Evolutionary conservation across 2,888 invertebrate species (phyloP).

Genomic region (Lysandra bellargus): DNA sequence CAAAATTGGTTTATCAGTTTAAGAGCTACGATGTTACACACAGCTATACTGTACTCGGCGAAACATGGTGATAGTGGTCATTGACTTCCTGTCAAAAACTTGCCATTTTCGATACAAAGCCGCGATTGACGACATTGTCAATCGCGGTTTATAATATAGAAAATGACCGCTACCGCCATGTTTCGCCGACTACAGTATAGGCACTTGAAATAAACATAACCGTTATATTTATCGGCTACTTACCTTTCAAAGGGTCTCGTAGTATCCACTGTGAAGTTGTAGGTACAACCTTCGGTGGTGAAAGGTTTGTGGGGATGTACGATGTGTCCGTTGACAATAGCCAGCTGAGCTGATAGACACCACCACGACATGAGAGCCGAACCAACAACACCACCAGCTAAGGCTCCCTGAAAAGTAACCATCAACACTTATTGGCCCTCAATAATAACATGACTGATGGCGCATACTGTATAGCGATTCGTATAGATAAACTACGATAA

Average conservation of each 20-base stretch:
- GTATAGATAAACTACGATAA: no score
- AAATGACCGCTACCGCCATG: no score
- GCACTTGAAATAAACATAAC: neutral
- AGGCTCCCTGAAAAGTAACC: conserved; percentile 71
- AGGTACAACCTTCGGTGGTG: conserved; percentile 82
- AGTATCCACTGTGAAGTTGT: conserved; percentile 75
- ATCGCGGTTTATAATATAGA: no score
- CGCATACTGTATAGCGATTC: no score
- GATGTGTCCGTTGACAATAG: conserved; percentile 82
- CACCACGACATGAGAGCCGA: conserved; percentile 81
- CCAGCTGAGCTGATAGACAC: conserved; percentile 82
- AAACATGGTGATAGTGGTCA: no score
- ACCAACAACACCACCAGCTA: conserved; percentile 81
- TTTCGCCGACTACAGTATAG: no score
- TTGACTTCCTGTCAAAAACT: no score
- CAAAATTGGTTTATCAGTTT: no score
- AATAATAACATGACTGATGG: neutral
- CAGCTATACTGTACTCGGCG: no score
- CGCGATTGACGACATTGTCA: no score
- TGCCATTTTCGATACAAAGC: no score
- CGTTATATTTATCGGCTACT: neutral
- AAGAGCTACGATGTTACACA: no score
- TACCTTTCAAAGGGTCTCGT: conserved; percentile 24
- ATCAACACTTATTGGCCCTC: neutral
- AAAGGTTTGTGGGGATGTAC: conserved; percentile 84